phyloP scores from a whole-genome alignment of 2,113 vertebrate genomes.

The Merops nubicus region DNA sequence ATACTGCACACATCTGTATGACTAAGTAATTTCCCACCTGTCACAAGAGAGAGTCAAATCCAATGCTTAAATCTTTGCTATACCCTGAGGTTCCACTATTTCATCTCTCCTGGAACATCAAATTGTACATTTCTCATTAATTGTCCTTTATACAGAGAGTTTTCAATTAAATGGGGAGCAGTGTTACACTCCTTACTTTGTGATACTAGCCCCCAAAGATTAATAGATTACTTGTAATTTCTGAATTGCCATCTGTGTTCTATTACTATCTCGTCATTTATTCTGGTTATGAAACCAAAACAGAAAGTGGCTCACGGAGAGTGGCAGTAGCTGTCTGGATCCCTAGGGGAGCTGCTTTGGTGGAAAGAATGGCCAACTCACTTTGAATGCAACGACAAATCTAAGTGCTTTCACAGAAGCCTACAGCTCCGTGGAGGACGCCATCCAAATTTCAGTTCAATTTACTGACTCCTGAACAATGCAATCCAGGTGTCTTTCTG shows the following conservation, averaged over 20 bases:
- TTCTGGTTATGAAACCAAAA: constrained; percentile 61
- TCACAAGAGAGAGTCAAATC: constrained; percentile 46
- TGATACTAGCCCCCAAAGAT: constrained; percentile 77
- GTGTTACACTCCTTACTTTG: constrained; percentile 71
- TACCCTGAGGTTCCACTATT: constrained; percentile 52
- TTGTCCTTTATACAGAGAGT: constrained; percentile 64
- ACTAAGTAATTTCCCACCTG: constrained; percentile 34
- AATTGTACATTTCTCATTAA: constrained; percentile 76
- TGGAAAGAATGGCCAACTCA: background rate
- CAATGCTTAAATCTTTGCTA: constrained; percentile 23
- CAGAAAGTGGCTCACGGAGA: constrained; percentile 9
- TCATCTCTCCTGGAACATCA: constrained; percentile 70
- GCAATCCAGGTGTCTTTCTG: background rate
- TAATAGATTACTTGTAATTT: constrained; percentile 67
- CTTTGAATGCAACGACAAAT: background rate
- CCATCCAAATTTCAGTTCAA: background rate
- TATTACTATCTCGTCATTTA: constrained; percentile 6
- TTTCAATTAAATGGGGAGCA: constrained; percentile 74
- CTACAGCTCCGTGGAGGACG: background rate
- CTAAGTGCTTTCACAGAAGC: background rate
- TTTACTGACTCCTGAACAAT: background rate
- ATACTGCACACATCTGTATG: background rate
- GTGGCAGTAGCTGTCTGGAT: constrained; percentile 2
- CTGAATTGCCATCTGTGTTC: constrained; percentile 51
- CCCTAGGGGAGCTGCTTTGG: background rate